Conservation (phyloP, 2,888 invertebrate species). For the Apamea anceps region DNA sequence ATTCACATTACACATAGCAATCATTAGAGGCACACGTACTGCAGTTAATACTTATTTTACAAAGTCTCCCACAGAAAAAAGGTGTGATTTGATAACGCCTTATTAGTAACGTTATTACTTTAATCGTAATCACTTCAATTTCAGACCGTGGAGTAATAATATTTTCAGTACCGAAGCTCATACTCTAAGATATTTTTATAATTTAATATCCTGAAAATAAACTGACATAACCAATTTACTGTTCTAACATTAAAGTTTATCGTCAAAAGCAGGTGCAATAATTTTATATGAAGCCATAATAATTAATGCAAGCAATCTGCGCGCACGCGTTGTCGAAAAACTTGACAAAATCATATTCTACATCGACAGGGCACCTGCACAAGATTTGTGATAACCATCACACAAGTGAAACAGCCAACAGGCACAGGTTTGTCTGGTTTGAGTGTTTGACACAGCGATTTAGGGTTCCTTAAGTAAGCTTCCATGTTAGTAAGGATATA, state of each 20-base stretch:
- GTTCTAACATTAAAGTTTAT: constrained; percentile 57
- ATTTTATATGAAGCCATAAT: constrained; percentile 70
- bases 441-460: constrained; percentile 48
- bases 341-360: constrained; percentile 72
- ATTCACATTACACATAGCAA: constrained; percentile 65
- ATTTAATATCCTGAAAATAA: constrained; percentile 32
- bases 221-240: constrained; percentile 44
- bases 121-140: constrained; percentile 10
- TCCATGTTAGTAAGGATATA: constrained; percentile 28
- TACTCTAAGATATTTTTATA: constrained; percentile 18
- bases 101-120: constrained; percentile 35
- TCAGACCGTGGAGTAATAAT: not conserved
- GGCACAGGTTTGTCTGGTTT: constrained; percentile 46
- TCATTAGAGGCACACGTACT: constrained; percentile 31
- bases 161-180: not conserved
- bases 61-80: constrained; percentile 46
- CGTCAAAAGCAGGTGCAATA: constrained; percentile 71
- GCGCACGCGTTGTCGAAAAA: constrained; percentile 71
- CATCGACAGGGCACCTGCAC: constrained; percentile 75
- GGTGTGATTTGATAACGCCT: constrained; percentile 25
- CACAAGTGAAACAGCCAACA: constrained; percentile 29
- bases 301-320: constrained; percentile 71
- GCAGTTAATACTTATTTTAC: constrained; percentile 31
- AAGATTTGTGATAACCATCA: constrained; percentile 55
- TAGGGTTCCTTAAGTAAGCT: constrained; percentile 40